Evolutionary conservation across 2,888 invertebrate genomes (phyloP).

Genomic region (Encarsia formosa): DNA sequence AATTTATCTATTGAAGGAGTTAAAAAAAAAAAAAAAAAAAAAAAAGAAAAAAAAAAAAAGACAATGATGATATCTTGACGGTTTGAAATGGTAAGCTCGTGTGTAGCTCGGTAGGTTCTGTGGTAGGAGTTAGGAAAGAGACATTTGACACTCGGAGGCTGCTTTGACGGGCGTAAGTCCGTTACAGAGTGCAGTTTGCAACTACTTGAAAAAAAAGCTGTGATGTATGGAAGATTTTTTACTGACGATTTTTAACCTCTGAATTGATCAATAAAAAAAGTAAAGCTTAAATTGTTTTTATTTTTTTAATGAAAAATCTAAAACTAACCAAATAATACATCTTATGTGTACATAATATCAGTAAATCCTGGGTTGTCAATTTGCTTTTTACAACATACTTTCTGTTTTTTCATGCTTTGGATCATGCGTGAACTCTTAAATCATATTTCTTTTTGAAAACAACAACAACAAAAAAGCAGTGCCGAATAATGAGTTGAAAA

Average conservation of each 20-base stretch:
- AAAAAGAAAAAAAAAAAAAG: conserved; percentile 29
- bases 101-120: conserved; percentile 51
- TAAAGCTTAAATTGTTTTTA: conserved; percentile 19
- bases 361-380: conserved; percentile 18
- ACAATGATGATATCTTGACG: conserved; percentile 46
- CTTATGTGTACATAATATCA: conserved; percentile 29
- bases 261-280: conserved; percentile 10
- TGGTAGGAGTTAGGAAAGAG: conserved; percentile 47
- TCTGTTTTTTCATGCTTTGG: conserved; percentile 28
- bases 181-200: conserved; percentile 48
- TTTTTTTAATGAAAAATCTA: conserved; percentile 20
- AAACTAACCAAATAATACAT: conserved; percentile 26
- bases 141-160: conserved; percentile 51
- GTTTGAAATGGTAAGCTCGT: conserved; percentile 53
- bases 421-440: conserved; percentile 21
- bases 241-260: conserved; percentile 21
- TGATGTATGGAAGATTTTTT: conserved; percentile 42
- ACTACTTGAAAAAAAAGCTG: conserved; percentile 39
- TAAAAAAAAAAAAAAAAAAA: conserved; percentile 26
- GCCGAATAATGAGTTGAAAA: no score
- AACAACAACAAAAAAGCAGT: no score
- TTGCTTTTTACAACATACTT: conserved; percentile 24
- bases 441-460: conserved; percentile 26
- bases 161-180: conserved; percentile 39
- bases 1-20: conserved; percentile 25